Evolutionary conservation across 2,888 invertebrate species (phyloP).

Genomic region (Helobdella robusta): DNA sequence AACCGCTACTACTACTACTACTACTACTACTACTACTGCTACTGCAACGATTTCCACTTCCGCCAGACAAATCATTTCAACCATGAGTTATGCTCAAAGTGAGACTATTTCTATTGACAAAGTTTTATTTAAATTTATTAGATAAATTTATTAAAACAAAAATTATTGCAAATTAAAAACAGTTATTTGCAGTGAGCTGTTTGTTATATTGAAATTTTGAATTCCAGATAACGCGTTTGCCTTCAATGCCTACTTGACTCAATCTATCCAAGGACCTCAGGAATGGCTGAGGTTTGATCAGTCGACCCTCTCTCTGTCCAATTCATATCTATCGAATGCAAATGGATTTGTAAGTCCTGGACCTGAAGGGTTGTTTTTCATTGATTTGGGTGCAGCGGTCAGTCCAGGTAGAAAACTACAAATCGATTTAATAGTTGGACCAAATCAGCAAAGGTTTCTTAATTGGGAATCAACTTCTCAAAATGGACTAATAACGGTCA

Average conservation of each 20-base stretch:
- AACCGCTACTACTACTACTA: constrained; percentile 19
- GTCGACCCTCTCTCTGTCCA: background rate
- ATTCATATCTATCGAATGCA: background rate
- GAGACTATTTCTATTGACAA: background rate
- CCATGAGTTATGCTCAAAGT: too few relatives aligned
- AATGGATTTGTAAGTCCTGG: background rate
- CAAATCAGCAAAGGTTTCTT: background rate
- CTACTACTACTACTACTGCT: constrained; percentile 19
- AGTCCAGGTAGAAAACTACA: background rate
- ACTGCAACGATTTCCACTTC: constrained; percentile 14
- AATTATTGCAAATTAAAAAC: background rate
- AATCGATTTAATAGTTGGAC: background rate
- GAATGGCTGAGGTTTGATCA: constrained; percentile 9
- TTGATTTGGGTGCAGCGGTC: constrained; percentile 2
- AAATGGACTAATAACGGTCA: constrained; percentile 13
- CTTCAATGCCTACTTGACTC: constrained; percentile 9
- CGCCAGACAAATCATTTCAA: too few relatives aligned
- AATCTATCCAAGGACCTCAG: background rate
- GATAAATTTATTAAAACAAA: constrained; percentile 5
- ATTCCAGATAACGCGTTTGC: background rate
- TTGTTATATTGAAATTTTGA: background rate
- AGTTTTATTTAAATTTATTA: background rate
- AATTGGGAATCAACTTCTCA: constrained; percentile 3
- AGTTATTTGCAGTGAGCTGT: background rate
- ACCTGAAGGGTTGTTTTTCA: constrained; percentile 11